Conservation (phyloP, 53 echinoderm and acorn worm genomes). For the Echinarachnius parma region DNA sequence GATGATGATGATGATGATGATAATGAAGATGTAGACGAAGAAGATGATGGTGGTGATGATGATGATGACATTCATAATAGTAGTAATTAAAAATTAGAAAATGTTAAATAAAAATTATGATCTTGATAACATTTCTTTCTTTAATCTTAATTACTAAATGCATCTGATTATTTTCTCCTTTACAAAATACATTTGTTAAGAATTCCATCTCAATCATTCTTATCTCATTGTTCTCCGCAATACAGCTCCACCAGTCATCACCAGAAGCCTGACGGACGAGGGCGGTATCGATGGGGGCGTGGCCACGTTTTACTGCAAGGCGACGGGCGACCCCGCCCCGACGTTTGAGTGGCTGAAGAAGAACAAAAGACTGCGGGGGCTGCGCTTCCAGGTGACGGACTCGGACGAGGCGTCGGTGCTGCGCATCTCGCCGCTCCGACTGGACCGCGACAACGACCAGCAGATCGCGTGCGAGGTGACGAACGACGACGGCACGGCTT, state of each 20-base stretch:
- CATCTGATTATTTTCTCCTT: too few species aligned
- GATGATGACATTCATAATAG: too few species aligned
- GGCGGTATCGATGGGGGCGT: conserved; percentile 64
- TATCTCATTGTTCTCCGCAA: not conserved
- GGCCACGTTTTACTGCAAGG: conserved; percentile 66
- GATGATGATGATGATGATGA: not conserved
- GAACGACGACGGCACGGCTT: conserved; percentile 54
- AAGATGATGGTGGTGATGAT: not conserved
- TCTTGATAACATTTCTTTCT: too few species aligned
- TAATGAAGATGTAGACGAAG: not conserved
- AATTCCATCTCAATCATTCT: not conserved
- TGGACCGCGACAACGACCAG: conserved; percentile 63
- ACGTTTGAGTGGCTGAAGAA: conserved; percentile 61
- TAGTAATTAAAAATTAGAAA: too few species aligned
- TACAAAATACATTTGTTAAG: not conserved
- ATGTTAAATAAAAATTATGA: not conserved
- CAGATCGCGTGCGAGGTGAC: conserved; percentile 62
- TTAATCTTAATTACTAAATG: too few species aligned
- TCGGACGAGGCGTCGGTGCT: conserved; percentile 70
- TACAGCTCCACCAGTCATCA: conserved; percentile 70
- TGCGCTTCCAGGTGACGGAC: conserved; percentile 44
- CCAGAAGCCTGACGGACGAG: conserved; percentile 59
- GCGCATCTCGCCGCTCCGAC: conserved; percentile 71
- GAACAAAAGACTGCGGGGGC: conserved; percentile 47
- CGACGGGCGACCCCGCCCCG: conserved; percentile 64